These are phyloP conservation scores for Ips typographus DNA, from an alignment of 1,140 invertebrate genomes.

Conservation along the genomic window DNA sequence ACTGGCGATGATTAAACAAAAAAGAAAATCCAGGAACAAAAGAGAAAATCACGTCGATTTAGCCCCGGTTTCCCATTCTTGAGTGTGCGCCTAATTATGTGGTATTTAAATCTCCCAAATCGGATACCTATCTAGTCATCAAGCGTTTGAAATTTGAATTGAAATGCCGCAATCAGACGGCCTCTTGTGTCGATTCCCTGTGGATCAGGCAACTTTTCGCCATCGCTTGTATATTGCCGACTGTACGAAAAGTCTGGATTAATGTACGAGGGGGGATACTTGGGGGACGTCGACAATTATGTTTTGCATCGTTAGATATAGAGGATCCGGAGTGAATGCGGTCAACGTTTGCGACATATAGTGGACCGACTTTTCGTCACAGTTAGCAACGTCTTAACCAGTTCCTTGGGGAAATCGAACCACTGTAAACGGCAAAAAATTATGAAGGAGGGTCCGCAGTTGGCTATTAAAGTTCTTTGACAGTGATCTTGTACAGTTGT, in stretches of 20 bases:
- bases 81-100: slow-evolving; percentile 6
- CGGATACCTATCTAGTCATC: slow-evolving; percentile 23
- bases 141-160: slow-evolving; percentile 14
- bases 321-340: slow-evolving; percentile 22
- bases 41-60: too few relatives aligned
- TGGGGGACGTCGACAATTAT: slow-evolving; percentile 24
- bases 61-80: not conserved
- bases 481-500: too few relatives aligned
- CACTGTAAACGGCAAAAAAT: too few relatives aligned
- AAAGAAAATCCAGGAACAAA: too few relatives aligned
- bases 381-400: too few relatives aligned
- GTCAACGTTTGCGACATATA: slow-evolving; percentile 17
- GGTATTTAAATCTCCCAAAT: slow-evolving; percentile 22
- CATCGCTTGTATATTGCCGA: slow-evolving; percentile 2
- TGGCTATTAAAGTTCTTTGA: too few relatives aligned
- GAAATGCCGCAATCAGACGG: slow-evolving; percentile 23
- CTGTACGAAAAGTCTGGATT: slow-evolving; percentile 12
- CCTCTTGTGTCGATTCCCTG: slow-evolving; percentile 13
- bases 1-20: too few relatives aligned
- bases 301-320: slow-evolving; percentile 30
- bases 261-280: slow-evolving; percentile 3
- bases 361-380: not conserved
- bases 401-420: too few relatives aligned
- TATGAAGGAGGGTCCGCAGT: too few relatives aligned
- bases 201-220: slow-evolving; percentile 20